Conservation (phyloP, 2,888 invertebrate genomes). For the Linnaemya tessellans region DNA sequence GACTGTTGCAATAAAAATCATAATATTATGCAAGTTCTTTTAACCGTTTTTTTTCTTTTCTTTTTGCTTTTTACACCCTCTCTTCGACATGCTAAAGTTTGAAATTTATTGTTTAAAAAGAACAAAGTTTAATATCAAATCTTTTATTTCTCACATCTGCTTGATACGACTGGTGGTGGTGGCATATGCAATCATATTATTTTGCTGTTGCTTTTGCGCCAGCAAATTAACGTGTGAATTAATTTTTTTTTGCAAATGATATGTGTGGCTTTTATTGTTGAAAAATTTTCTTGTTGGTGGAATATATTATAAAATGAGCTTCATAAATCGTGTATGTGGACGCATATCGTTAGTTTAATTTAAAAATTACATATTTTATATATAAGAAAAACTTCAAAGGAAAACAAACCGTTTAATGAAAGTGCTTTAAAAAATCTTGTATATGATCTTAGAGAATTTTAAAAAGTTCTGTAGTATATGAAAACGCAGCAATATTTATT, state of each 20-base stretch:
- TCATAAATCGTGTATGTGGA: not conserved
- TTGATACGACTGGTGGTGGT: no score
- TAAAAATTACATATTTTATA: no score
- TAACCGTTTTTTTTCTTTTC: conserved; percentile 7
- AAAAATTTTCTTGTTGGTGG: not conserved
- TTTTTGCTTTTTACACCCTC: conserved; percentile 59
- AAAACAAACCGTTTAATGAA: no score
- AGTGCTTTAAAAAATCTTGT: no score
- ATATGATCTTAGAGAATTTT: no score
- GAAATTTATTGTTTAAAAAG: conserved; percentile 17
- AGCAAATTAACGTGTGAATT: conserved; percentile 51
- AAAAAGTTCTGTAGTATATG: no score
- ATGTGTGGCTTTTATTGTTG: not conserved
- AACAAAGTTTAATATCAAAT: conserved; percentile 10
- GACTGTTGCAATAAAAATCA: conserved; percentile 68
- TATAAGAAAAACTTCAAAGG: no score
- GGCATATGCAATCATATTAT: conserved; percentile 18
- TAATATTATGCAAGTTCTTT: conserved; percentile 70
- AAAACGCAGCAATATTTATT: no score
- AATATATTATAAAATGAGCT: not conserved
- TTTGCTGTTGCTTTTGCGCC: not conserved
- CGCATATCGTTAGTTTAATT: no score
- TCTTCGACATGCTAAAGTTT: conserved; percentile 30
- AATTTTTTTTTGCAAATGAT: conserved; percentile 1
- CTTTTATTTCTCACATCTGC: conserved; percentile 41